Percentiles rank a stretch among this genome's conserved stretches.
Evolutionary conservation across 2,888 invertebrate species (phyloP).

Genomic region (Drosophila parthenogenetica): DNA sequence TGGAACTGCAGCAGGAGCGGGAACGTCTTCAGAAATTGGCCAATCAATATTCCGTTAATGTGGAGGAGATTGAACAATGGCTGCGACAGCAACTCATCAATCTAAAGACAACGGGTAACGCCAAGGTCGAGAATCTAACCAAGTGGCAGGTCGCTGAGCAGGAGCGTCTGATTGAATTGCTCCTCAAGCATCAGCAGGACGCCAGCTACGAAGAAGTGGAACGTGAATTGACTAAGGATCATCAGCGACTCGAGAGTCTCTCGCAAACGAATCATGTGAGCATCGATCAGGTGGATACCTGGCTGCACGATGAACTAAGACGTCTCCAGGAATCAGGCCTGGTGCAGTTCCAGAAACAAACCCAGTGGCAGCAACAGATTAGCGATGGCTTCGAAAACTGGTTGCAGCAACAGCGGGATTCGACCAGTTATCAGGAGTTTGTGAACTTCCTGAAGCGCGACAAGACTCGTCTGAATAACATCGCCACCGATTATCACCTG

Average conservation of each 20-base stretch:
- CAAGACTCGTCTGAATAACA: conserved; percentile 70
- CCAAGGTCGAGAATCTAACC: conserved; percentile 80
- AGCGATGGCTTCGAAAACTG: conserved; percentile 76
- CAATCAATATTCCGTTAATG: conserved; percentile 79
- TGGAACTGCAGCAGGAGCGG: conserved; percentile 78
- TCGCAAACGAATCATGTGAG: conserved; percentile 78
- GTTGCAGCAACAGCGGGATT: conserved; percentile 73
- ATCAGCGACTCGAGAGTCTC: conserved; percentile 67
- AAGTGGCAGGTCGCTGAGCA: conserved; percentile 82
- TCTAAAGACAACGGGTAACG: conserved; percentile 76
- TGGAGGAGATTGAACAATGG: conserved; percentile 82
- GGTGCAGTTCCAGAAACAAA: conserved; percentile 73
- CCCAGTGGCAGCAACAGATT: conserved; percentile 81
- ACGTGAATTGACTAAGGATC: conserved; percentile 72
- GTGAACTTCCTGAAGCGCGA: conserved; percentile 76
- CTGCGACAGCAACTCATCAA: conserved; percentile 81
- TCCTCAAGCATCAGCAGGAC: conserved; percentile 77
- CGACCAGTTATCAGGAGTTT: conserved; percentile 73
- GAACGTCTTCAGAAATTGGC: conserved; percentile 77
- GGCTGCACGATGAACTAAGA: conserved; percentile 75
- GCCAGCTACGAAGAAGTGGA: conserved; percentile 77
- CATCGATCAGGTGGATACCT: conserved; percentile 78
- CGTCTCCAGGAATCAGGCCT: conserved; percentile 76
- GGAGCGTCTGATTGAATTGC: conserved; percentile 78
- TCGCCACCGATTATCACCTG: conserved; percentile 79